Evolutionary conservation across 1,140 invertebrate species (phyloP), one percentile per base, ranked within the genome.

Genomic region (Zaprionus lachaisei): DNA sequence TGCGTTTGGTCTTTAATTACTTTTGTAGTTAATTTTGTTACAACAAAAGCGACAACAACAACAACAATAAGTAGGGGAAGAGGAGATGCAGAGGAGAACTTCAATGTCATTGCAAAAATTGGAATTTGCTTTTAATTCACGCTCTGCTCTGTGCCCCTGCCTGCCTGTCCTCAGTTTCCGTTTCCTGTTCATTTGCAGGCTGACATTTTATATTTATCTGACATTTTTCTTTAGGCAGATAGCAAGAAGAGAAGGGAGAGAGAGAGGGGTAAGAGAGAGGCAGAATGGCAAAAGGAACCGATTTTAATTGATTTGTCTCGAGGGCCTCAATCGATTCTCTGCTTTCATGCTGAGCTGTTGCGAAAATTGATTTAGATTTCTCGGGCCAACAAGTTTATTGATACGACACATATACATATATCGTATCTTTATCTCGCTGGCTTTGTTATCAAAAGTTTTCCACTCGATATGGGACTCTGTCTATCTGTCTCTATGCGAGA

Each of bases 21-120:
- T 89, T 90, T 89, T 79, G 75, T 81, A 87, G 84, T 84, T 87
- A 84, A 87, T 87, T 87, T 76, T 89, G 74, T 84, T 90, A 81
- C 81, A 87, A 83, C 70, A 83, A 83, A 84, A 77, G 49, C 28
- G 64, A 66, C 66, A 54, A 34, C 24, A 57, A 15, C 49, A 62
- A 63, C 41, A 28, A 22, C 37, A 44, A 5, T 55, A 12, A 15
- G 37, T 12, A 15, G 37, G 14, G 5, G 37, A 15, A 15, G 14
- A 38, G 14, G 2, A 38, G 14, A 38, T 0, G 14, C 14, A 15
- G 14, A 38, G 37, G 5, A 38, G 41, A 73, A 24, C 56, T 49
- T 82, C 72, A 79, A 81, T 83, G 84, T 55, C 85, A 76, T 65
- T 78, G 69, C 69, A 80, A 79, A 89, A 89, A 89, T 84, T 89